Conservation (phyloP, 2,888 invertebrate species). For the Callyntrura guangdongensis region DNA sequence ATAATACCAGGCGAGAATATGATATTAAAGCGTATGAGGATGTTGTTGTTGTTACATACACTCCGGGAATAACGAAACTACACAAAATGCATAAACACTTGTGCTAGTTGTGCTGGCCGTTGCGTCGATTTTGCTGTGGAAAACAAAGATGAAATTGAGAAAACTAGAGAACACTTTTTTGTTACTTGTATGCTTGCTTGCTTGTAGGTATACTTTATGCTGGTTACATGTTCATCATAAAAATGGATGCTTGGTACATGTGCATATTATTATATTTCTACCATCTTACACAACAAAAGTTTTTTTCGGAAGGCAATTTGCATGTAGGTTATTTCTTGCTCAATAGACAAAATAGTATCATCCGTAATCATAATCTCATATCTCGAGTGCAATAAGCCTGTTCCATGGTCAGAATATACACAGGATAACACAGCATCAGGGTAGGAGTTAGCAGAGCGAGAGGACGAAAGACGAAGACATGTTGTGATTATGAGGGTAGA, state of each 20-base stretch:
- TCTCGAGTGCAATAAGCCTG: neutral
- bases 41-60: neutral
- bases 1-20: neutral
- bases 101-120: neutral
- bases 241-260: neutral
- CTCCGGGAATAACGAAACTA: neutral
- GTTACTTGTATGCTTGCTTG: neutral
- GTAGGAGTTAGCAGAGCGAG: slow-evolving; percentile 11
- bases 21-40: neutral
- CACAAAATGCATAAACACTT: neutral
- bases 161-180: neutral
- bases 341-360: neutral
- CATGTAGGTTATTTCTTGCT: too few relatives aligned
- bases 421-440: too few relatives aligned
- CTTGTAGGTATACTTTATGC: neutral
- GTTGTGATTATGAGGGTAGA: neutral
- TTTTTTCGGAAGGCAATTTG: too few relatives aligned
- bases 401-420: too few relatives aligned
- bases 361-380: neutral
- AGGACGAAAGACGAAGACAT: neutral
- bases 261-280: too few relatives aligned
- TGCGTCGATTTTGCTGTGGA: neutral
- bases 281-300: too few relatives aligned
- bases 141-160: neutral
- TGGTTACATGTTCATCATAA: neutral